Conservation (phyloP, 2,888 invertebrate genomes). For the Neocrepidodera transversa region DNA sequence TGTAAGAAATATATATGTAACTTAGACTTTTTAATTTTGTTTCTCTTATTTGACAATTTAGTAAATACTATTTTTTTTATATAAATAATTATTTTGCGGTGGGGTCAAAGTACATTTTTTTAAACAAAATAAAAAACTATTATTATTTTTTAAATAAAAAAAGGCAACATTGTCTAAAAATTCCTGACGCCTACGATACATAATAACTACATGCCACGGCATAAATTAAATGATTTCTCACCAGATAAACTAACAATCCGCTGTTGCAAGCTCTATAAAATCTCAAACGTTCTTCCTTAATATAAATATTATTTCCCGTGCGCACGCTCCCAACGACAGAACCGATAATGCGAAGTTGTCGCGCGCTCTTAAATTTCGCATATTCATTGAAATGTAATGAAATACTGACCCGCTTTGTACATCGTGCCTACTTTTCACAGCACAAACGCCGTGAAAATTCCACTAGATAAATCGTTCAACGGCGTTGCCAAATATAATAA, state of each 20-base stretch:
- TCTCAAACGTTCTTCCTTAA: background rate
- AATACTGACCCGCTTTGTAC: background rate
- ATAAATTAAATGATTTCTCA: slow-evolving; percentile 19
- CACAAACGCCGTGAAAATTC: background rate
- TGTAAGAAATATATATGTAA: no score
- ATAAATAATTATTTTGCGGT: no score
- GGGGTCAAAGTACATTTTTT: no score
- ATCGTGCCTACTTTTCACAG: background rate
- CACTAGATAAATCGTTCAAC: background rate
- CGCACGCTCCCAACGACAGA: background rate
- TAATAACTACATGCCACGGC: slow-evolving; percentile 12
- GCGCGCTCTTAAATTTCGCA: background rate
- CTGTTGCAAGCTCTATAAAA: slow-evolving; percentile 4
- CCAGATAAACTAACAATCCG: slow-evolving; percentile 12
- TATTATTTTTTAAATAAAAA: no score
- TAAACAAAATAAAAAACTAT: no score
- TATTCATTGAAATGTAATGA: background rate
- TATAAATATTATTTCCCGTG: background rate
- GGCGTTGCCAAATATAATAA: slow-evolving; percentile 5
- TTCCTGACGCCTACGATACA: background rate
- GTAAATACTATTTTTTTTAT: no score
- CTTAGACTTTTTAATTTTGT: no score
- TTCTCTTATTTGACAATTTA: no score
- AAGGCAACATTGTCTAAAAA: slow-evolving; percentile 4
- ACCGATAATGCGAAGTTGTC: background rate